A percentile compares a stretch with the other conserved stretches of the same genome.
Conservation (phyloP, 2,888 invertebrate species). For the Andrena bucephala region DNA sequence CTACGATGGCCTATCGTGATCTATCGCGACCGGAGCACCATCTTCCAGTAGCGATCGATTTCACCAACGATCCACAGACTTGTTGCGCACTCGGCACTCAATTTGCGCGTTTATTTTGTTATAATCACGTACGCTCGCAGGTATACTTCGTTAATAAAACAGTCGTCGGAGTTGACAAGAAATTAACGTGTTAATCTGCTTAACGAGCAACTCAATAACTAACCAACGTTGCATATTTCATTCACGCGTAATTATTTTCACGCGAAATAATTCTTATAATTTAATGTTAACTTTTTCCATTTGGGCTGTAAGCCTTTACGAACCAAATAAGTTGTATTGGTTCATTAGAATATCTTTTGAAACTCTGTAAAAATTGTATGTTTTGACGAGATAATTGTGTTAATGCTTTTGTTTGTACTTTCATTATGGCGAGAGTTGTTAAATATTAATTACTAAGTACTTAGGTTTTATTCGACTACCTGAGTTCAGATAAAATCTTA, state of each 20-base stretch:
- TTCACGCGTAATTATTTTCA: background rate
- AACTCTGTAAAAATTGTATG: too few relatives aligned
- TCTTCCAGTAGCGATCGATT: conserved; percentile 64
- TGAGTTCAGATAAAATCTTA: background rate
- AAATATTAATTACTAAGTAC: background rate
- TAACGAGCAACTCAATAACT: background rate
- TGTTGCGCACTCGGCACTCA: conserved; percentile 11
- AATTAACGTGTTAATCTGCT: background rate
- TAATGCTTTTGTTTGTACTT: background rate
- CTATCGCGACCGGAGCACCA: conserved; percentile 48
- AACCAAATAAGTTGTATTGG: too few relatives aligned
- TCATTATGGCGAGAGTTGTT: background rate
- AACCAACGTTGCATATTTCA: background rate
- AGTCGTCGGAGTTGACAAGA: background rate
- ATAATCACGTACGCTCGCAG: background rate
- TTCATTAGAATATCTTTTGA: too few relatives aligned
- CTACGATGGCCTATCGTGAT: conserved; percentile 50
- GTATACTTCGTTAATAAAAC: background rate
- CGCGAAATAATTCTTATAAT: background rate
- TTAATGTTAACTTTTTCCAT: background rate
- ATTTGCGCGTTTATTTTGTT: background rate
- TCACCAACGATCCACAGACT: conserved; percentile 19
- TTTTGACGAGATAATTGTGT: too few relatives aligned
- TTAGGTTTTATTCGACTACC: background rate
- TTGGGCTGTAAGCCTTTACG: too few relatives aligned